These are phyloP conservation scores for Fabriciana adippe DNA, from an alignment of 2,888 invertebrate species.

Conservation along the genomic window DNA sequence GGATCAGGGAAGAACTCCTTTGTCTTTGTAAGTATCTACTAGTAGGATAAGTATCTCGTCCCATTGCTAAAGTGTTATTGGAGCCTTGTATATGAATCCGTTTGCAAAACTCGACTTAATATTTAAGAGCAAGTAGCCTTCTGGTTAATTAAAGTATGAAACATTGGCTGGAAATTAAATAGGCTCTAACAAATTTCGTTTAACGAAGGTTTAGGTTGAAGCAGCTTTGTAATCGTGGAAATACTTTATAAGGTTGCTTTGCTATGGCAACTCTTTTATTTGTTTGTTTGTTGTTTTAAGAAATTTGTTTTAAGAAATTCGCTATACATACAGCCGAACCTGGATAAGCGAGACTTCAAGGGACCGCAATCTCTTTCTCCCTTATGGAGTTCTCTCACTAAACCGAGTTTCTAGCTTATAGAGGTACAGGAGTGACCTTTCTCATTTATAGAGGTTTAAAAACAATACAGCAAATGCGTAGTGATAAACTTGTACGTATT, in stretches of 20 bases:
- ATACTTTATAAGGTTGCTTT: constrained; percentile 50
- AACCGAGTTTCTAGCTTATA: too few relatives aligned
- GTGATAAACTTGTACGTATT: too few relatives aligned
- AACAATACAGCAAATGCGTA: too few relatives aligned
- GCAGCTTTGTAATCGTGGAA: constrained; percentile 50
- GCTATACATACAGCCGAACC: not conserved
- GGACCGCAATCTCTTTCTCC: too few relatives aligned
- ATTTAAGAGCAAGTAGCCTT: constrained; percentile 52
- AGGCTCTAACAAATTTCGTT: constrained; percentile 60
- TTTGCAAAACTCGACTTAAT: constrained; percentile 51
- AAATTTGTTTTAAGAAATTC: constrained; percentile 20
- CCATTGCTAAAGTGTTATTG: not conserved
- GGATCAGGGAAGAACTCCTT: too few relatives aligned
- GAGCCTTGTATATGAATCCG: constrained; percentile 44
- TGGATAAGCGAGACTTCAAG: too few relatives aligned
- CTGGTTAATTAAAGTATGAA: constrained; percentile 62
- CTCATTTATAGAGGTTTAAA: too few relatives aligned
- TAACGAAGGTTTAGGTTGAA: constrained; percentile 50
- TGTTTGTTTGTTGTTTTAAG: too few relatives aligned
- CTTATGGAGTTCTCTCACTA: too few relatives aligned
- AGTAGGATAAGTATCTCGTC: too few relatives aligned
- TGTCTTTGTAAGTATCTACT: too few relatives aligned
- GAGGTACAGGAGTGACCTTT: too few relatives aligned
- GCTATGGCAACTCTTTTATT: constrained; percentile 48
- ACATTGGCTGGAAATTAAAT: constrained; percentile 61